Conservation (phyloP, 2,113 vertebrate species). For the Apodemus sylvaticus region DNA sequence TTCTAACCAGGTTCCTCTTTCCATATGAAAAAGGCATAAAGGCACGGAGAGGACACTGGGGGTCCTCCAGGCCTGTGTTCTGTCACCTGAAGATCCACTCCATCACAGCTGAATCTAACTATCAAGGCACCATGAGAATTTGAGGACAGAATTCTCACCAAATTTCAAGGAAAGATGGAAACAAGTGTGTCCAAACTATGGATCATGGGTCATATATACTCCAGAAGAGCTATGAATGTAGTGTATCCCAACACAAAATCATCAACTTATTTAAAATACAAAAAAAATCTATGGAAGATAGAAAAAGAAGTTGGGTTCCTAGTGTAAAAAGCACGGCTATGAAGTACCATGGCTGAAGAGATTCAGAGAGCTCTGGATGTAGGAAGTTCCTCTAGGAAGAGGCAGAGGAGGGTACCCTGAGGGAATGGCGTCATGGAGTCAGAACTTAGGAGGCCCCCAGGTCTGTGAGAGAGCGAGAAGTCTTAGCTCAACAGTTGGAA, state of each 20-base stretch:
- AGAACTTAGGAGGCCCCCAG: neutral
- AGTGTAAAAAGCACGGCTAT: neutral
- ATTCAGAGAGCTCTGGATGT: neutral
- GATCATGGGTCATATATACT: neutral
- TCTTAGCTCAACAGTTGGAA: neutral
- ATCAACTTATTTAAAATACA: neutral
- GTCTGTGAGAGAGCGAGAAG: neutral
- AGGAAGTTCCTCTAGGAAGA: neutral
- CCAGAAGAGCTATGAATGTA: neutral
- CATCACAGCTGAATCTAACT: neutral
- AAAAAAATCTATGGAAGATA: neutral
- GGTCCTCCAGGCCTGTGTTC: neutral
- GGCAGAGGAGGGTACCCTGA: neutral
- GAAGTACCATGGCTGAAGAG: no score
- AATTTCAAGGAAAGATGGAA: neutral
- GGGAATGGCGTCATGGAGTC: neutral
- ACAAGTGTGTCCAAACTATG: neutral
- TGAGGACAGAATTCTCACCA: neutral
- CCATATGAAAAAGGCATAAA: neutral
- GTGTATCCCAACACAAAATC: neutral
- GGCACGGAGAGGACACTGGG: neutral
- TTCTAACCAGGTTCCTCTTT: neutral
- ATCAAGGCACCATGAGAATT: neutral
- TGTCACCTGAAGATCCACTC: neutral
- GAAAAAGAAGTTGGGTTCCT: neutral